These are phyloP conservation scores for Euwallacea fornicatus DNA, from an alignment of 1,140 invertebrate species.

Conservation along the genomic window DNA sequence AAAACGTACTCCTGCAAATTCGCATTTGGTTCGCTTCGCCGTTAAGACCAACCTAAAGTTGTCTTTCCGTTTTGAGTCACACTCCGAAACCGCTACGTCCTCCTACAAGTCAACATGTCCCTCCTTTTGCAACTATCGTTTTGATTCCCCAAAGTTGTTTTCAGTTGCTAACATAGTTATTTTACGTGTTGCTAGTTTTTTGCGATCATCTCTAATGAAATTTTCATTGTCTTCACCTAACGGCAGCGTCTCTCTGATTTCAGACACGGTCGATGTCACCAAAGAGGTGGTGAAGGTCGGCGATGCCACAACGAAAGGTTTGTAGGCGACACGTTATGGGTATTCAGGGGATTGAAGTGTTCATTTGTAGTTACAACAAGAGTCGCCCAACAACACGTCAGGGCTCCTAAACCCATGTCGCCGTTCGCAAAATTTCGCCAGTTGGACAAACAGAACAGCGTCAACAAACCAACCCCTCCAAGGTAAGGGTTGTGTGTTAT, in stretches of 20 bases:
- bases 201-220: background rate
- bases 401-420: conserved; percentile 67
- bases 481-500: conserved; percentile 62
- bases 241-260: conserved; percentile 4
- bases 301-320: conserved; percentile 40
- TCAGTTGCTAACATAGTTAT: conserved; percentile 32
- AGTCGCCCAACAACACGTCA: conserved; percentile 56
- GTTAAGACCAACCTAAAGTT: background rate
- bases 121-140: conserved; percentile 27
- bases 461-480: conserved; percentile 65
- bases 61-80: background rate
- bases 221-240: background rate
- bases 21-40: no score
- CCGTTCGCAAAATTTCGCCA: conserved; percentile 89
- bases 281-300: conserved; percentile 35
- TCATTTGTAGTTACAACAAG: conserved; percentile 64
- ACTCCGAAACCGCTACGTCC: conserved; percentile 1
- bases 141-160: conserved; percentile 24
- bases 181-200: conserved; percentile 18
- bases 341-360: background rate
- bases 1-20: no score
- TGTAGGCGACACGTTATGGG: background rate
- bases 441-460: conserved; percentile 82
- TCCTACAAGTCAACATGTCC: background rate
- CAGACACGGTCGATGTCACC: conserved; percentile 19